Evolutionary conservation across 2,113 vertebrate species (phyloP), one percentile per base, ranked within the genome.

Genomic region (Lampris megalopsis): DNA sequence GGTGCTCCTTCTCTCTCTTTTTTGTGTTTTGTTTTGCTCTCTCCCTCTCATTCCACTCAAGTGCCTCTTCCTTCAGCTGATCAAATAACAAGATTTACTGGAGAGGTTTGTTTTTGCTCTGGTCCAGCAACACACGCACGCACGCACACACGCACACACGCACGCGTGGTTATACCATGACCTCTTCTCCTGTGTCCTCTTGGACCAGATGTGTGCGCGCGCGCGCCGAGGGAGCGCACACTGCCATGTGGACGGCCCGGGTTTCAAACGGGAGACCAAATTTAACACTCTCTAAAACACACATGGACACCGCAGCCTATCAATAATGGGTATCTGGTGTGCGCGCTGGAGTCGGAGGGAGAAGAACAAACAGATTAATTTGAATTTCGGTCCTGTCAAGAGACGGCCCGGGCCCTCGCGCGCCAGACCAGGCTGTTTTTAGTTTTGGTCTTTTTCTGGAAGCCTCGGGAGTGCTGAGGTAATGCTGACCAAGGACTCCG

Each of bases 11-110:
- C 38, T 24, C 24, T 24, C 24, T 24, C 24, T 24, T 24, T 24
- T 24, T 24, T 24, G 24, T 24, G 24, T 24, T 24, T 24, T 24
- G 24, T 38, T n/a, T 62, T 41, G 35, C 43, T 66, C 43, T 54
- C 13, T 49, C 45, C 41, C 1, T 10, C 41, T n/a, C 13, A 47
- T 43, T 71, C 40, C 9, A 41, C 56, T 43, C 6, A 7, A n/a
- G 49, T 52, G 38, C 43, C 47, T 66, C 9, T 67, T 63, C 59
- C 3, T 50, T 36, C 63, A 45, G 57, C 71, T 83, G 71, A 75
- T 83, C 61, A 88, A 82, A 83, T 76, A 85, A 73, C 48, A 68
- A 47, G 66, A 81, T 86, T 80, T 82, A 79, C 76, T 61, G 69
- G 24, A 38, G 7, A 73, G 61, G 50, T 50, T 24, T 79, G 64